A percentile compares a stretch with the other conserved stretches of the same genome.
These are phyloP conservation scores for Oryzias dopingdopingensis DNA, from an alignment of 2,797 vertebrate species.

Conservation along the genomic window DNA sequence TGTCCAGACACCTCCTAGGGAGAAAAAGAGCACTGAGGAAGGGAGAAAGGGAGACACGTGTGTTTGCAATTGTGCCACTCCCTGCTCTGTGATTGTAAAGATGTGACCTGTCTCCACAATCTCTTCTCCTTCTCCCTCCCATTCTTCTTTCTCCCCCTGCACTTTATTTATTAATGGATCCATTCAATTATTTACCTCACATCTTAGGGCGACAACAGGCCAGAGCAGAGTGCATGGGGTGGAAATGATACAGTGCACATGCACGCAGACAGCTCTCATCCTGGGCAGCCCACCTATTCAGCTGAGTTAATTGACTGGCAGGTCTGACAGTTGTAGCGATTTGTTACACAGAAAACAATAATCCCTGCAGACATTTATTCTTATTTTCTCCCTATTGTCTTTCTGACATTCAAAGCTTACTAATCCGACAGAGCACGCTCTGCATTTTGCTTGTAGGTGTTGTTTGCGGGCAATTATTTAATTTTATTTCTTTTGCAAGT, in stretches of 20 bases:
- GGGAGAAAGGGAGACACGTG: constrained; percentile 12
- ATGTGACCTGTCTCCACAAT: constrained; percentile 61
- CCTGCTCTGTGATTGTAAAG: constrained; percentile 63
- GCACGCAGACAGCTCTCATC: constrained; percentile 25
- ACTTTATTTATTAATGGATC: constrained; percentile 79
- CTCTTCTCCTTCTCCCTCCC: constrained; percentile 22
- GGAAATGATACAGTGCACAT: constrained; percentile 53
- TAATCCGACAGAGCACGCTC: not conserved
- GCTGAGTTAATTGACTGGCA: constrained; percentile 24
- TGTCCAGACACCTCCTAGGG: constrained; percentile 57
- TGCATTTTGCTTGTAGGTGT: too few relatives aligned
- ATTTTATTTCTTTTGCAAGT: too few relatives aligned
- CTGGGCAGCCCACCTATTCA: constrained; percentile 14
- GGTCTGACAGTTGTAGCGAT: not conserved
- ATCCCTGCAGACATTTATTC: not conserved
- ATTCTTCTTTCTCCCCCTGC: constrained; percentile 32
- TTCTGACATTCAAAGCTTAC: not conserved
- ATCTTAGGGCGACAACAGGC: constrained; percentile 64
- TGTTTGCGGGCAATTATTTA: not conserved
- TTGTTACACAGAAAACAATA: constrained; percentile 2
- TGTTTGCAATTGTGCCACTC: constrained; percentile 47
- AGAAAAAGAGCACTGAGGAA: constrained; percentile 18
- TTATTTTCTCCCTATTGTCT: not conserved
- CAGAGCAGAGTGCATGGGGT: constrained; percentile 42
- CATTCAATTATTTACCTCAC: constrained; percentile 79